Evolutionary conservation across 2,797 vertebrate species (phyloP), one percentile per base, ranked within the genome.

Genomic region (Macropus fuliginosus): DNA sequence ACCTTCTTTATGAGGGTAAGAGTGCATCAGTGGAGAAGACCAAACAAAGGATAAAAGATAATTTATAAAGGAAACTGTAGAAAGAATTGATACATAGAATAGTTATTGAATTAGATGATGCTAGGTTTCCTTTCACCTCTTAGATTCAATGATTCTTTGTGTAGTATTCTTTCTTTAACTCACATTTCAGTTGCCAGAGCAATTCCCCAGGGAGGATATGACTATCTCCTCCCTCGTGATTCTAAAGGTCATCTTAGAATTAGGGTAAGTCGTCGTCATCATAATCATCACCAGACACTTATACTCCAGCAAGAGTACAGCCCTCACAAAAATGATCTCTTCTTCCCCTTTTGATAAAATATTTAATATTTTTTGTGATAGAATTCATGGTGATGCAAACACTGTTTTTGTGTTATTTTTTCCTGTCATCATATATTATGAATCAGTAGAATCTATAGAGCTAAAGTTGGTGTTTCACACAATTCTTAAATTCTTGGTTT

Each of bases 401-500:
- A 81, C 2, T 81, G n/a, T 24, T 46, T 81, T 18, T 40, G 6
- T 81, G 6, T 81, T 24, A 46, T 74, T 81, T 46, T 74, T 81
- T 46, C 8, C 18, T 46, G 74, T 81, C 46, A 81, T 18, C 18
- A 21, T 46, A 46, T 8, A 40, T 74, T 40, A 40, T 46, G 24
- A 46, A 40, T 3, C 74, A 81, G 46, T 46, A 0, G 2, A n/a
- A 46, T 81, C 40, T 81, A 81, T 10, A 31, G 93, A 96, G 81
- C 74, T 0, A 95, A 16, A 91, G 11, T 31, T 54, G 55, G 91
- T 90, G 55, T 94, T 97, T 93, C 95, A 95, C 94, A n/a, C 56
- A 96, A 95, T 74, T 50, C 59, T 95, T 0, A 91, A 13, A 96
- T 96, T 90, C 91, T 54, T 90, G 16, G 18, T 3, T 92, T 96